Percentiles rank a stretch among this genome's conserved stretches.
These are phyloP conservation scores for Chascanopsetta lugubris DNA, from an alignment of 2,113 vertebrate species.

Conservation along the genomic window DNA sequence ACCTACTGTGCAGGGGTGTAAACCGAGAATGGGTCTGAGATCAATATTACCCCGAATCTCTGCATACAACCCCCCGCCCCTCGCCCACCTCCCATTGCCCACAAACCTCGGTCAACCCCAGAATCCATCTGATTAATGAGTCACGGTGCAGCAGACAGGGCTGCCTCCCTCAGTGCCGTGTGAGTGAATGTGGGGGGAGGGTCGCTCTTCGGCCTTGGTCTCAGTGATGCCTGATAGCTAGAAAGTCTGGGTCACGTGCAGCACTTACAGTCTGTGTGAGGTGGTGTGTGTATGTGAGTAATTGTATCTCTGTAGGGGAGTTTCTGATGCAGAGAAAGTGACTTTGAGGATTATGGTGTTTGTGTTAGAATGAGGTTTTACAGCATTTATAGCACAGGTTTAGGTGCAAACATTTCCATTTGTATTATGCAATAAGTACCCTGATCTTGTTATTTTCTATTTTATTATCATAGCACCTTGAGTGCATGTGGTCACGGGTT, in stretches of 20 bases:
- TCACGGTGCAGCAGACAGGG: slow-evolving; percentile 60
- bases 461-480: too few species aligned
- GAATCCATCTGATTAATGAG: slow-evolving; percentile 73
- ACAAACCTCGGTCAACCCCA: slow-evolving; percentile 13
- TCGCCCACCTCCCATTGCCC: neutral
- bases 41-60: slow-evolving; percentile 64
- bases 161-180: slow-evolving; percentile 37
- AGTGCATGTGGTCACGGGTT: too few species aligned
- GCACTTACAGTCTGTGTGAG: slow-evolving; percentile 5
- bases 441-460: too few species aligned
- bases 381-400: too few species aligned
- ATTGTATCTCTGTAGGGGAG: neutral
- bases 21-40: slow-evolving; percentile 54
- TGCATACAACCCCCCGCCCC: slow-evolving; percentile 39
- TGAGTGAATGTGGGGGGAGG: slow-evolving; percentile 48
- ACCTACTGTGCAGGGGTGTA: slow-evolving; percentile 42
- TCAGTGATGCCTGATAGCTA: slow-evolving; percentile 17
- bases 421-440: too few species aligned
- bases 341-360: neutral
- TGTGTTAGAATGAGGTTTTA: too few species aligned
- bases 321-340: neutral
- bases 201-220: slow-evolving; percentile 22
- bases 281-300: neutral
- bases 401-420: too few species aligned
- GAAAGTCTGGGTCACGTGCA: slow-evolving; percentile 32